Conservation (phyloP, 2,113 vertebrate species). For the Gorilla gorilla region DNA sequence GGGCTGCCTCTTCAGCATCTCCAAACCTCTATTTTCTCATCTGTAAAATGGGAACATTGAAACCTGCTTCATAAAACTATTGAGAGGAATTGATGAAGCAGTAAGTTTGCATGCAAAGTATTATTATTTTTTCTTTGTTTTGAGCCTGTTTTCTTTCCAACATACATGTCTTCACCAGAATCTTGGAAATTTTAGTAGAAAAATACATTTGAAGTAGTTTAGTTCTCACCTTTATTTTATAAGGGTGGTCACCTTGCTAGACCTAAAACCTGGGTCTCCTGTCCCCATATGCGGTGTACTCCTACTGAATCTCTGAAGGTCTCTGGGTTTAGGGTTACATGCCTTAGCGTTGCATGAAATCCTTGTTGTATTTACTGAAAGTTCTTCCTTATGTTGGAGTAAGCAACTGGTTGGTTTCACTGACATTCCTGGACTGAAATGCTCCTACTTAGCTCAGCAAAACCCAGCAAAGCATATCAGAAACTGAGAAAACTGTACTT, state of each 20-base stretch:
- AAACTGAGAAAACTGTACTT: slow-evolving; percentile 49
- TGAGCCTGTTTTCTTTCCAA: background rate
- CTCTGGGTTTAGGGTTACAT: background rate
- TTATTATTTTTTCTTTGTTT: background rate
- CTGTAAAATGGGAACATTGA: background rate
- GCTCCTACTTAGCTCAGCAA: slow-evolving; percentile 57
- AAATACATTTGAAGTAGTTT: background rate
- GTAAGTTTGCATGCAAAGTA: background rate
- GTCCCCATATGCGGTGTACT: background rate
- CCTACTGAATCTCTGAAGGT: background rate
- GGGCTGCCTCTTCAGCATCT: background rate
- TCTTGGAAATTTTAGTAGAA: slow-evolving; percentile 2
- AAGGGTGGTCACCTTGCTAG: background rate
- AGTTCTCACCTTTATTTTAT: background rate
- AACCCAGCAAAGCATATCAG: slow-evolving; percentile 54
- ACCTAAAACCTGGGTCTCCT: background rate
- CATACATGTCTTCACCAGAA: background rate
- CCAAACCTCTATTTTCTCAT: background rate
- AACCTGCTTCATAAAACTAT: background rate
- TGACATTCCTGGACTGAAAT: slow-evolving; percentile 57
- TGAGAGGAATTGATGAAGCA: background rate
- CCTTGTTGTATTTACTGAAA: background rate
- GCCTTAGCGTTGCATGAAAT: background rate
- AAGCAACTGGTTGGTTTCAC: slow-evolving; percentile 1
- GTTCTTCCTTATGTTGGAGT: background rate